Evolutionary conservation across 2,113 vertebrate genomes (phyloP), one percentile per base, ranked within the genome.

Genomic region (Argyrosomus japonicus): DNA sequence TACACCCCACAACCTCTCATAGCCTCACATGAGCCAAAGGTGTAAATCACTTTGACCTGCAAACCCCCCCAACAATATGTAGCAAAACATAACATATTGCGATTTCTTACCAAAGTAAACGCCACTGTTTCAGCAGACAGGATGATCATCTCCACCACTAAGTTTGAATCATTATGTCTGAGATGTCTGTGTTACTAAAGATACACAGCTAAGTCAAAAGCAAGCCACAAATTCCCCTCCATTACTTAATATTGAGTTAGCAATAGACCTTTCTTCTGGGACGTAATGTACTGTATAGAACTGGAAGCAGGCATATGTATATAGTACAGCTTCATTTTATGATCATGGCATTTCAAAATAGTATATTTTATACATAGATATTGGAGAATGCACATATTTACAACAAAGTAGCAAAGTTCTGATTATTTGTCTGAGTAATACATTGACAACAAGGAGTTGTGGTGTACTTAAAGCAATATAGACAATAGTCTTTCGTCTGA

Each of bases 41-140:
- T 85, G 90, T 95, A 95, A 95, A 95, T 95, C 93, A 95, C 88
- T 64, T 78, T 88, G 82, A 87, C 85, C 90, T 81, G 85, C 73
- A 86, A 88, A 90, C 48, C 82, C 68, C 76, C 79, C 76, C 81
- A 88, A 90, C 76, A 89, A 91, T 91, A 87, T 86, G 77, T 82
- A 93, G 89, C 79, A 88, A 89, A 87, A 87, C 75, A 72, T 86
- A 87, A 93, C 68, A 60, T 91, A 94, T 92, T 90, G 76, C 83
- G 61, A 64, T 89, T 89, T 88, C 83, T 77, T 75, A 91, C 77
- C 83, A 84, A 90, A 80, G 87, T 79, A 87, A 88, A 84, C 70
- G 77, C 89, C 90, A 89, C 82, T 75, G 89, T 93, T 91, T 87
- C 75, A 87, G 75, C 82, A 93, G 89, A 87, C 54, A 84, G n/a